A percentile compares a stretch with the other conserved stretches of the same genome.
phyloP scores from a whole-genome alignment of 35 echinoderm and acorn worm genomes.

The Stichopus chloronotus region DNA sequence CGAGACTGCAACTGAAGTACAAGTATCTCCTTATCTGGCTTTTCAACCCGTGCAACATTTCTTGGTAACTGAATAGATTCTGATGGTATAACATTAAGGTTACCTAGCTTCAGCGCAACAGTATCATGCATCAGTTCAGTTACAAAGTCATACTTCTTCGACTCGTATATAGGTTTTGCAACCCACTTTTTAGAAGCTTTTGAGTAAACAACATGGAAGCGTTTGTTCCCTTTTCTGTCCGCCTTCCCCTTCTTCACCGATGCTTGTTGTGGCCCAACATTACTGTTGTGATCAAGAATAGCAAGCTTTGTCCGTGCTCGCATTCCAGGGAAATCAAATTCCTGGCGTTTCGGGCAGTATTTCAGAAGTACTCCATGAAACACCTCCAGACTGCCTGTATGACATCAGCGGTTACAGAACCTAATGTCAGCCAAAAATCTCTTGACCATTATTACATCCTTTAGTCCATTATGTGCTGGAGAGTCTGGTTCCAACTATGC shows the following conservation, averaged over 20 bases:
- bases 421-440: background rate
- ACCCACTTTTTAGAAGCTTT: slow-evolving; percentile 20
- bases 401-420: background rate
- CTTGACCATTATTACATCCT: slow-evolving; percentile 33
- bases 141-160: background rate
- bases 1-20: too few relatives aligned
- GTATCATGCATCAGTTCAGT: background rate
- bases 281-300: slow-evolving; percentile 24
- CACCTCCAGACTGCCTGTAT: slow-evolving; percentile 27
- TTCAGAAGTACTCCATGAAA: slow-evolving; percentile 12
- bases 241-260: background rate
- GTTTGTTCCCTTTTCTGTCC: too few relatives aligned
- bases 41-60: too few relatives aligned
- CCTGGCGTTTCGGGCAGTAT: slow-evolving; percentile 41
- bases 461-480: slow-evolving; percentile 32
- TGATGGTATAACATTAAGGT: too few relatives aligned
- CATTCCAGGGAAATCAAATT: slow-evolving; percentile 17
- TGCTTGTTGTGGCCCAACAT: background rate
- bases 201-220: background rate
- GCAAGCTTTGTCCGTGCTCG: slow-evolving; percentile 23
- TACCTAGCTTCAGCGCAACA: too few relatives aligned
- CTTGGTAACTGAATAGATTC: too few relatives aligned
- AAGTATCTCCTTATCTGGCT: too few relatives aligned
- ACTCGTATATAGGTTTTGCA: slow-evolving; percentile 41
- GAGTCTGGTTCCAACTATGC: background rate